Evolutionary conservation across 2,113 vertebrate species (phyloP), one percentile per base, ranked within the genome.

Genomic region (Notothenia rossii): DNA sequence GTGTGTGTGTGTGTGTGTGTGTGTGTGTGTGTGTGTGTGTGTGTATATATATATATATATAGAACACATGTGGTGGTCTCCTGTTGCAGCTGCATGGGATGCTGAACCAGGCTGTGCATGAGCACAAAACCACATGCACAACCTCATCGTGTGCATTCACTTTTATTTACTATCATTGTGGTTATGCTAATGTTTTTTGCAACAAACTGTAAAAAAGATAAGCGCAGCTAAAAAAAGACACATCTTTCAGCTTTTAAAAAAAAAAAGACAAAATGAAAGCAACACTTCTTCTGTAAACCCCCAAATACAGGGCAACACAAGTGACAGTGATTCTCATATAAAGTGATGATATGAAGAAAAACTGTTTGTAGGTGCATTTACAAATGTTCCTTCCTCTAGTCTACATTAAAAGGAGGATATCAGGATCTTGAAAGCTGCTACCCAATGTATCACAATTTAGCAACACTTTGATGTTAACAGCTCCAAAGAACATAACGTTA

Each of bases 81-180:
- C 25, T 25, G 25, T 25, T 61, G 9, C 81, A 79, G 48, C 40
- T 85, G 83, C 73, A 65, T 10, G 9, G 46, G n/a, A 51, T 25
- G 17, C 9, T 22, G 25, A 58, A 20, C 13, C 11, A 67, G 50
- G 20, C 36, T 65, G 20, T 69, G 64, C 61, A 53, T 53, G 7
- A 80, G 72, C 63, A 75, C 14, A 4, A 50, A 40, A 74, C 45
- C 59, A 29, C 74, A 71, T 9, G 18, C 15, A 36, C 13, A 9
- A 17, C 65, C 54, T 40, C 20, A 46, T 81, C 59, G 25, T 2
- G 15, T 12, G 33, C 7, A 43, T 74, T 66, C 64, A 22, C 40
- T 48, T 49, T 68, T 17, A 54, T 58, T 5, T 45, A 6, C 22
- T 10, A 15, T 14, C 7, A 10, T 18, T 20, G 49, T 20, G 60